Evolutionary conservation across 2,797 vertebrate species (phyloP).

Genomic region (Argyrosomus regius): DNA sequence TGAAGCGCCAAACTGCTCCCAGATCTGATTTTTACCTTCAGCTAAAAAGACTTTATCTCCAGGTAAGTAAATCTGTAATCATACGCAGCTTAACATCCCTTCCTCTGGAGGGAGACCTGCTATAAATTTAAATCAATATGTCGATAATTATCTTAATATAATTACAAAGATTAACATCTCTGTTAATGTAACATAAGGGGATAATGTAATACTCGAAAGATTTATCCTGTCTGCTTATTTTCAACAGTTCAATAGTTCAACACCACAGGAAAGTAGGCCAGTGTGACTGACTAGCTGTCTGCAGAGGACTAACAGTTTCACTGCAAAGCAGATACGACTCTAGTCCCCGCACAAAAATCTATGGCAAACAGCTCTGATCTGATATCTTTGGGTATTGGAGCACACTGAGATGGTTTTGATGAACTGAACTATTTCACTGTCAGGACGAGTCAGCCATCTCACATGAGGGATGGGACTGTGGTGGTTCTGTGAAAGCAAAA

Average conservation of each 20-base stretch:
- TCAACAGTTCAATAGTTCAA: conserved; percentile 31
- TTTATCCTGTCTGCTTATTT: conserved; percentile 2
- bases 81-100: not conserved
- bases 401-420: conserved; percentile 42
- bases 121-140: not conserved
- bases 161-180: conserved; percentile 5
- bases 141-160: not conserved
- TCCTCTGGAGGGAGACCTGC: not conserved
- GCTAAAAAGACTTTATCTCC: not conserved
- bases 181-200: not conserved
- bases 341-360: conserved; percentile 4
- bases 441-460: conserved; percentile 51
- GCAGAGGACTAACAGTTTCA: conserved; percentile 40
- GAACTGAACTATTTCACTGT: conserved; percentile 48
- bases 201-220: not conserved
- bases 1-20: not conserved
- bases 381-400: conserved; percentile 31
- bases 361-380: conserved; percentile 7
- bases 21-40: not conserved
- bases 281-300: conserved; percentile 41
- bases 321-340: conserved; percentile 26
- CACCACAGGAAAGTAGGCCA: conserved; percentile 57
- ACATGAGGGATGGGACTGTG: conserved; percentile 20
- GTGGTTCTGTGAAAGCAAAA: conserved; percentile 4
- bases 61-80: not conserved